Conservation (phyloP, 1,140 invertebrate genomes). For the Euwallacea fornicatus region DNA sequence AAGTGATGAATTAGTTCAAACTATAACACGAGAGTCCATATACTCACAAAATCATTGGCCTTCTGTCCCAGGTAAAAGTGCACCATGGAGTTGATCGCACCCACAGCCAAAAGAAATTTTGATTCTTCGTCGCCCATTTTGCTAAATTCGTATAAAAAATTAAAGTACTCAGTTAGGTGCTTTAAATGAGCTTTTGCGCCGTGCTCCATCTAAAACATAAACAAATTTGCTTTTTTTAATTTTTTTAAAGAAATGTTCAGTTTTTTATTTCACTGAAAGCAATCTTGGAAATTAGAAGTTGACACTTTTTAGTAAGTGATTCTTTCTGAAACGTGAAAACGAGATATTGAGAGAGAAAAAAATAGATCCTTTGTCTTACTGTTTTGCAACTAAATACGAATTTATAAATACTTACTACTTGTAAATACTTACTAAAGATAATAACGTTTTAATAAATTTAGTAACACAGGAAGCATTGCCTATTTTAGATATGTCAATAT, state of each 20-base stretch:
- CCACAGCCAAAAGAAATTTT: slow-evolving; percentile 80
- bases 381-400: neutral
- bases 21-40: neutral
- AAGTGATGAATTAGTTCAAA: neutral
- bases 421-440: slow-evolving; percentile 69
- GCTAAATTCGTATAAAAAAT: slow-evolving; percentile 88
- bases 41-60: slow-evolving; percentile 63
- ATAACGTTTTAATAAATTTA: slow-evolving; percentile 84
- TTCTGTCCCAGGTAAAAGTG: slow-evolving; percentile 89
- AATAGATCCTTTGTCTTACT: too few species aligned
- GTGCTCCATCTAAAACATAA: slow-evolving; percentile 72
- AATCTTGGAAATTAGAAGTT: neutral
- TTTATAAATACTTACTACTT: neutral
- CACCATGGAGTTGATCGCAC: slow-evolving; percentile 86
- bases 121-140: slow-evolving; percentile 94
- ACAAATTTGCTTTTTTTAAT: neutral
- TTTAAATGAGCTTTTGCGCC: slow-evolving; percentile 82
- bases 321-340: too few species aligned
- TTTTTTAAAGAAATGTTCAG: neutral
- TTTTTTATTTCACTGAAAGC: neutral
- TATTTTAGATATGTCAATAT: slow-evolving; percentile 63
- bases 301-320: too few species aligned
- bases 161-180: slow-evolving; percentile 90
- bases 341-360: too few species aligned
- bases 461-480: slow-evolving; percentile 88